Conservation (phyloP, 2,888 invertebrate species). For the Drosophila helvetica region DNA sequence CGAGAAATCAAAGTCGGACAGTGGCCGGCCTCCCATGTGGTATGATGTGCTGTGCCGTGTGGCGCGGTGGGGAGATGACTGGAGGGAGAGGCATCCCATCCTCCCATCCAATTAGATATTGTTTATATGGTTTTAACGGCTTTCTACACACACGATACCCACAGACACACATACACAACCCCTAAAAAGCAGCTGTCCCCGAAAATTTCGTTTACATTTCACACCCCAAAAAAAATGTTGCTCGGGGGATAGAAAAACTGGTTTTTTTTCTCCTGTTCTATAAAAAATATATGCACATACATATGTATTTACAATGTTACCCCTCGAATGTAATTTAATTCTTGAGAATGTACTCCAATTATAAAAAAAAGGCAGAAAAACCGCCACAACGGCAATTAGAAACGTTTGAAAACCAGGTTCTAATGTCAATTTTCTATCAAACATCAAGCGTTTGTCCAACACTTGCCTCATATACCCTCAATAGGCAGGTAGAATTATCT, state of each 20-base stretch:
- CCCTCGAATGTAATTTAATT: not conserved
- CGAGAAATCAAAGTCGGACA: constrained; percentile 50
- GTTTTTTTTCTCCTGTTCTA: constrained; percentile 26
- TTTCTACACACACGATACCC: constrained; percentile 24
- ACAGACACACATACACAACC: constrained; percentile 16
- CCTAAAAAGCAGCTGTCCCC: constrained; percentile 50
- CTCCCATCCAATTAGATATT: constrained; percentile 49
- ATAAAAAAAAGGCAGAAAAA: not conserved
- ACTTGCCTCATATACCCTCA: not conserved
- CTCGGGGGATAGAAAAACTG: constrained; percentile 29
- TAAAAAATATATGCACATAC: not conserved
- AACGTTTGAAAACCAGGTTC: not conserved
- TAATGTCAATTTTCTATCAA: not conserved
- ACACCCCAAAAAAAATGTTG: constrained; percentile 40
- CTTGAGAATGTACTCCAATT: not conserved
- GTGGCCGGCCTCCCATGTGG: constrained; percentile 25
- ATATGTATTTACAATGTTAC: not conserved
- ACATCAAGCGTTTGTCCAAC: not conserved
- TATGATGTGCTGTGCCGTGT: constrained; percentile 9
- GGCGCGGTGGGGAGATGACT: constrained; percentile 23
- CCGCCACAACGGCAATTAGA: not conserved
- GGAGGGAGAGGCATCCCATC: not conserved
- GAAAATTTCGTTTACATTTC: constrained; percentile 36
- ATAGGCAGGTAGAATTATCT: no score
- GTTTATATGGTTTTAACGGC: constrained; percentile 53